Percentiles rank a stretch among this genome's conserved stretches.
Conservation (phyloP, 53 echinoderm and acorn worm species). For the Henricia sp. region DNA sequence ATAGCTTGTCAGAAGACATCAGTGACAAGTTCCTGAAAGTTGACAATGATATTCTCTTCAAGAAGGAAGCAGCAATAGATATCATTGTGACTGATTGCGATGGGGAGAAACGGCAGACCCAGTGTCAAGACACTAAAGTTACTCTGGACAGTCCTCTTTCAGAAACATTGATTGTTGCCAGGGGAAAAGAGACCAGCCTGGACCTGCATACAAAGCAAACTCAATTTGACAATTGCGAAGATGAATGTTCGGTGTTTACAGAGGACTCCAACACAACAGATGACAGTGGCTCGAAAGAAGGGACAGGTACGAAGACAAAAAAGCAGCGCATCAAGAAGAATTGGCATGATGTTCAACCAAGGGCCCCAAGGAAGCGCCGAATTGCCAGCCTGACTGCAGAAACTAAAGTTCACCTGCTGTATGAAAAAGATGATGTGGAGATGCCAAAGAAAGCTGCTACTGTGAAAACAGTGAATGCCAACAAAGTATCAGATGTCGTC, state of each 20-base stretch:
- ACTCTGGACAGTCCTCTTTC: conserved; percentile 26
- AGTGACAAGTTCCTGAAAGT: conserved; percentile 79
- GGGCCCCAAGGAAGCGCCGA: conserved; percentile 77
- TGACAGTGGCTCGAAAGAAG: conserved; percentile 32
- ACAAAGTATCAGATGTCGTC: conserved; percentile 14
- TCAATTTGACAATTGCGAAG: conserved; percentile 62
- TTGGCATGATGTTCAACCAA: conserved; percentile 61
- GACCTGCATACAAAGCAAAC: conserved; percentile 50
- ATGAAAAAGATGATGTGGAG: conserved; percentile 76
- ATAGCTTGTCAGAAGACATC: conserved; percentile 53
- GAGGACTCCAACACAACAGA: conserved; percentile 77
- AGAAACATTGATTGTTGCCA: conserved; percentile 6
- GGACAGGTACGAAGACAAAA: conserved; percentile 50
- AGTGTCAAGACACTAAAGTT: conserved; percentile 22
- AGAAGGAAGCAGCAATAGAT: conserved; percentile 65
- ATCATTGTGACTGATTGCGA: conserved; percentile 50
- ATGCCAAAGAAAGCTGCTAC: conserved; percentile 48
- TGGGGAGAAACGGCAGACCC: neutral
- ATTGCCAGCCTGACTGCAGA: conserved; percentile 96
- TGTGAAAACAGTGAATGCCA: neutral
- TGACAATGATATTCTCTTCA: conserved; percentile 82
- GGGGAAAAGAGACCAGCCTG: conserved; percentile 5
- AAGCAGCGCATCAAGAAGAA: conserved; percentile 68
- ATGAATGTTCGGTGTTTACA: conserved; percentile 68
- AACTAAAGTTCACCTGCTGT: conserved; percentile 91